phyloP scores from a whole-genome alignment of 2,113 vertebrate genomes.

The Corvus hawaiiensis region DNA sequence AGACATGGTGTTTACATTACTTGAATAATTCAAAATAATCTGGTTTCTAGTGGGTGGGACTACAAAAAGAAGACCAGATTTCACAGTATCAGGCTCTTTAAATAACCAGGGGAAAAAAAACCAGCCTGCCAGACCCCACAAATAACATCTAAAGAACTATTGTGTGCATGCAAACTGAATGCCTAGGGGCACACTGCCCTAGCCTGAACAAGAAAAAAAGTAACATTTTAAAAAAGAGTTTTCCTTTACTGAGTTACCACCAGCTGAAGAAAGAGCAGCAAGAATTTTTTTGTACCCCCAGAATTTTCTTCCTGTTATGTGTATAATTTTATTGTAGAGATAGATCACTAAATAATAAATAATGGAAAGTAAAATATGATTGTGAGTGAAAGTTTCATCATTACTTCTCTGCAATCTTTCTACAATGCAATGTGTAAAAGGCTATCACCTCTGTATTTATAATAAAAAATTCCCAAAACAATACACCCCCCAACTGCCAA shows the following conservation, averaged over 20 bases:
- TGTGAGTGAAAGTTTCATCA: not conserved
- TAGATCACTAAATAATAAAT: not conserved
- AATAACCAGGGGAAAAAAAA: not conserved
- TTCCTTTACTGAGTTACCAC: not conserved
- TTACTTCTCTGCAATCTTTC: not conserved
- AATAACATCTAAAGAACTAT: not conserved
- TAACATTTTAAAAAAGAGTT: not conserved
- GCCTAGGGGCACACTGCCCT: not conserved
- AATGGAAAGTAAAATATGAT: not conserved
- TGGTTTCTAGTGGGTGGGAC: not conserved
- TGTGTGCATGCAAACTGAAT: not conserved
- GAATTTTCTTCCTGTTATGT: not conserved
- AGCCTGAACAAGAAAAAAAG: not conserved
- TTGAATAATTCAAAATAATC: not conserved
- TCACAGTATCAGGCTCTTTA: not conserved
- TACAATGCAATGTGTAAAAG: not conserved
- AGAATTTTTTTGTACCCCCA: not conserved
- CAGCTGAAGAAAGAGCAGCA: not conserved
- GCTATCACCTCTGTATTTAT: not conserved
- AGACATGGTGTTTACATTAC: not conserved
- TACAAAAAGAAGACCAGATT: not conserved
- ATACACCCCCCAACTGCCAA: accelerated
- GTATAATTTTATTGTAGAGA: not conserved
- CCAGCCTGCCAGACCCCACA: not conserved
- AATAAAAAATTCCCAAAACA: not conserved